Base-by-base conservation (phyloP, 2,113 vertebrate genomes). In the Geococcyx californianus region DNA sequence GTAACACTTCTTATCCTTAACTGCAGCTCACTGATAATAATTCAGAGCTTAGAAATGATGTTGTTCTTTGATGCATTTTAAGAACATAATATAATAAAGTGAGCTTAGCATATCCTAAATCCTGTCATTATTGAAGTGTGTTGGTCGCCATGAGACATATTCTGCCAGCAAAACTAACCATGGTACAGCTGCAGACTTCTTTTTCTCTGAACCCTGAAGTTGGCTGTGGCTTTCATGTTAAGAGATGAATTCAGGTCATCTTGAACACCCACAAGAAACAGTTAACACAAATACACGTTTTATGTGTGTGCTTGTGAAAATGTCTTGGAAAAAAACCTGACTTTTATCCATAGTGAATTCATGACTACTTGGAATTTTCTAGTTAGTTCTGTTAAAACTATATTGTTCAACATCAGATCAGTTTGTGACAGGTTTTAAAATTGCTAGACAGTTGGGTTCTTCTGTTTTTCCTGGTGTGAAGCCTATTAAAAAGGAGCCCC, bases 1-100 rank as follows among this genome's bases (percentile, higher is more conserved):
- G 93, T 87, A 95, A 94, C 92, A 96, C 95, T 92, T 97, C 93
- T 97, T 98, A 96, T 96, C 95, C 95, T 94, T 96, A 98, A 97
- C 97, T 98, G 96, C 92, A 96, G 76, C 95, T 97, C 95, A 86
- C 89, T 96, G 95, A 97, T 96, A 93, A 92, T 96, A 93, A 96
- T 95, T 97, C 91, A 92, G 90, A 93, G 87, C 94, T 96, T 96
- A 93, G 76, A 94, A 97, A 96, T 93, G 58, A 67, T 95, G 64
- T 86, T 96, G 87, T 96, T 82, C 90, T 97, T 96, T 90, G 89
- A 95, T 95, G 92, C 80, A 47, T 94, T 96, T 94, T 95, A 80
- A 77, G 80, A 95, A 58, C 88, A 79, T 89, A 78, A 86, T 94
- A 84, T 94, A 92, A 94, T 96, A 96, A 96, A 92, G 67, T 18